A percentile compares a stretch with the other conserved stretches of the same genome.
Conservation (phyloP, 2,113 vertebrate genomes). For the Ochotona curzoniae region DNA sequence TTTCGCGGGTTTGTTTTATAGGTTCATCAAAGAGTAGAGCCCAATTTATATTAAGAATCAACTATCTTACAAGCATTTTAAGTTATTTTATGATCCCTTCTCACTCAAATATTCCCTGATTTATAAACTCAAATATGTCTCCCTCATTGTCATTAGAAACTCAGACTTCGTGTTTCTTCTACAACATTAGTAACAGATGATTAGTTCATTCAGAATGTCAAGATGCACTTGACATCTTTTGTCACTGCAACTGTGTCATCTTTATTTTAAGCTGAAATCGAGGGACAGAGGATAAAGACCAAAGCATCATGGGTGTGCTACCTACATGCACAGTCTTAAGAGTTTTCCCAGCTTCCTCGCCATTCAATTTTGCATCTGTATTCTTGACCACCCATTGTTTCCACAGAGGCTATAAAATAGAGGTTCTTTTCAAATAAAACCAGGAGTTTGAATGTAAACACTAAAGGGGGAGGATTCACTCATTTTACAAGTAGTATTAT, state of each 20-base stretch:
- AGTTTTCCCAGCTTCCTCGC: neutral
- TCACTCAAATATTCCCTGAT: neutral
- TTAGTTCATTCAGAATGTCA: neutral
- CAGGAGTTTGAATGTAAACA: neutral
- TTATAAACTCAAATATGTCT: neutral
- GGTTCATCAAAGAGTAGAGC: neutral
- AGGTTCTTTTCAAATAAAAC: neutral
- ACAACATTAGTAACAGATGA: neutral
- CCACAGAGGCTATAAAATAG: neutral
- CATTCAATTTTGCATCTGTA: neutral
- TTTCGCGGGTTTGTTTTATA: neutral
- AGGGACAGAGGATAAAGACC: neutral
- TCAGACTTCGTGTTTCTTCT: neutral
- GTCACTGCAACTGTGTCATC: neutral
- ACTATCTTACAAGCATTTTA: neutral
- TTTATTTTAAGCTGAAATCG: neutral
- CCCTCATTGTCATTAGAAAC: neutral
- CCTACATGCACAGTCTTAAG: no score
- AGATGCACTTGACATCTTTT: neutral
- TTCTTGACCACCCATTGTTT: neutral
- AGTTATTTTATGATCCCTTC: neutral
- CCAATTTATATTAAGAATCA: neutral
- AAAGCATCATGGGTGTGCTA: neutral
- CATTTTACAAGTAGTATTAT: neutral
- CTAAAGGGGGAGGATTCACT: no score